Base-by-base conservation (phyloP, 92 coral and sea anemone genomes). In the Epizoanthus rinbou region DNA sequence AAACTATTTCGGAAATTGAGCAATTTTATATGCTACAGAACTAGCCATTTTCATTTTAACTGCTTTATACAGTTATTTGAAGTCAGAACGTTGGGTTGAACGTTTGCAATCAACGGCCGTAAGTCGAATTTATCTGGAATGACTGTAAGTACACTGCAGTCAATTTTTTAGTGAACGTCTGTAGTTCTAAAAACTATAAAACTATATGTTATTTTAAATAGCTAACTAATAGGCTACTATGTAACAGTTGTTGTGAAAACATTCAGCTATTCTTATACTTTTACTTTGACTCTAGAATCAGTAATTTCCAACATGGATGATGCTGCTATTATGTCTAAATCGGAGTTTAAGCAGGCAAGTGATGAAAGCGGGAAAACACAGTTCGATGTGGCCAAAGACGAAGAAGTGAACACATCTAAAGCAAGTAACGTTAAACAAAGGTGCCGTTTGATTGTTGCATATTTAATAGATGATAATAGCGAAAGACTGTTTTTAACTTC, bases 81-180 rank as follows among this genome's bases (percentile, higher is more conserved):
- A 14, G 21, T 10, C 25, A 59, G 3, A 41, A 13, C 15, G 19
- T 37, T 39, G 3, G 45, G 24, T 22, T 78, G 21, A 6, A 62
- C 43, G 58, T 37, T 37, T 33, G 14, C 16, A 15, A 18, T 57
- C 69, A 8, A 76, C 10, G 23, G 10, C 9, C 28, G 14, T 25
- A 15, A 16, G 25, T 33, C 9, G 54, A 8, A 21, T 3, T 50
- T 6, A 71, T 15, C 47, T 78, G 71, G 70, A 78, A 78, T 78
- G 82, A 78, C 82, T 78, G 82, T 78, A 78, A 78, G 82, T 78
- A 78, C 15, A 78, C 62, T 33, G 24, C 37, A 41, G 18, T 57
- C 5, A 2, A 18, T 28, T 18, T 15, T 15, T 15, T 21, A 13
- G n/a, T 28, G 70, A 11, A 11, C 18, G 31, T 33, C 45, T 28